Percentiles rank a stretch among this genome's conserved stretches.
phyloP scores from a whole-genome alignment of 92 coral and sea anemone genomes.

The Desmophyllum pertusum region DNA sequence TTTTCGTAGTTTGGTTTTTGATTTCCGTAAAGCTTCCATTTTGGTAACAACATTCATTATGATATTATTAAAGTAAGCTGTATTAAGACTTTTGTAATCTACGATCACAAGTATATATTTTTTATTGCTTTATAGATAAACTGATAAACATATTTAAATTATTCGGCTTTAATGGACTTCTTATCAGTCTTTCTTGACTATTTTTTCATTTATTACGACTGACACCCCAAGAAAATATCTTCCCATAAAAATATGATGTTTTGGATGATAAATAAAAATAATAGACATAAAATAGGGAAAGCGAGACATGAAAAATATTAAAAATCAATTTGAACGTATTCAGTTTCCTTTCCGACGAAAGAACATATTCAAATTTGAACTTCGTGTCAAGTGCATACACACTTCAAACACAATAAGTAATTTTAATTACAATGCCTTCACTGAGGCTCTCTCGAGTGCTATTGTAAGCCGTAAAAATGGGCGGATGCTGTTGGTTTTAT shows the following conservation, averaged over 20 bases:
- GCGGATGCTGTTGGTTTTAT: background rate
- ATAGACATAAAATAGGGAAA: background rate
- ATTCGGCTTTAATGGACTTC: background rate
- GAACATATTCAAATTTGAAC: background rate
- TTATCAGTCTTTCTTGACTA: background rate
- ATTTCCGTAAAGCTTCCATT: no score
- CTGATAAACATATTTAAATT: background rate
- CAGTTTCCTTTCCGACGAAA: background rate
- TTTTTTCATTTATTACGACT: background rate
- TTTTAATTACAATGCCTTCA: background rate
- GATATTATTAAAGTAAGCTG: no score
- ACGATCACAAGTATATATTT: no score
- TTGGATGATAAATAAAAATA: background rate
- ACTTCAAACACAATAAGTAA: background rate
- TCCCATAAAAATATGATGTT: background rate
- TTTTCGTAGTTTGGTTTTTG: no score
- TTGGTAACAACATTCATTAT: no score
- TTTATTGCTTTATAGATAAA: background rate
- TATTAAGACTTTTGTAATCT: no score
- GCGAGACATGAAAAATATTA: background rate
- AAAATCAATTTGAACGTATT: background rate
- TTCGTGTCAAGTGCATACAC: background rate
- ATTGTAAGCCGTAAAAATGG: constrained; percentile 2
- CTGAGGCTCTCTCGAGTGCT: background rate
- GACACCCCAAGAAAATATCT: background rate